Evolutionary conservation across 2,113 vertebrate species (phyloP).

Genomic region (Menidia beryllina): DNA sequence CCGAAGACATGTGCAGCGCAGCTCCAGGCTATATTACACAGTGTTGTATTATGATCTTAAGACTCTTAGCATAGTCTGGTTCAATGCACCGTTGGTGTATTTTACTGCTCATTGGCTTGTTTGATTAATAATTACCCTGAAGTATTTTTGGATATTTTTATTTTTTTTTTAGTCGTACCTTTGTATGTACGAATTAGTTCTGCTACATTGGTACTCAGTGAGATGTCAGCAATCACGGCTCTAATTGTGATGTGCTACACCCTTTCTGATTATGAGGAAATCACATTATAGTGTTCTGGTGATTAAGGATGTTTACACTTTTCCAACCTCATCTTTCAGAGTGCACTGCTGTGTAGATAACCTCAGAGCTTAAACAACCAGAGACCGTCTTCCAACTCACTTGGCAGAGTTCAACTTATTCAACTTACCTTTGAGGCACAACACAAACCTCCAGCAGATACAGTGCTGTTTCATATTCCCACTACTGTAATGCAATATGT

Average conservation of each 20-base stretch:
- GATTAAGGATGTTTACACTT: constrained; percentile 60
- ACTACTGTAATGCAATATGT: constrained; percentile 70
- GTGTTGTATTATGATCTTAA: constrained; percentile 23
- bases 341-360: constrained; percentile 20
- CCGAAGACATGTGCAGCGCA: constrained; percentile 24
- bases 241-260: constrained; percentile 64
- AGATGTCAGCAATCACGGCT: constrained; percentile 68
- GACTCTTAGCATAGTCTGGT: constrained; percentile 13
- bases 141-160: constrained; percentile 62
- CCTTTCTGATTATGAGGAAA: constrained; percentile 67
- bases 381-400: constrained; percentile 36
- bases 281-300: constrained; percentile 62
- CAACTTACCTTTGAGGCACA: constrained; percentile 59
- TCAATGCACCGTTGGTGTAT: constrained; percentile 42
- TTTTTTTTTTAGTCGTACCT: constrained; percentile 59
- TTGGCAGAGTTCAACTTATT: constrained; percentile 41
- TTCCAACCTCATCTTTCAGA: neutral
- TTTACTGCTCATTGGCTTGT: constrained; percentile 70
- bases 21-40: constrained; percentile 26
- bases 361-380: constrained; percentile 30
- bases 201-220: constrained; percentile 69
- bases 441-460: constrained; percentile 61
- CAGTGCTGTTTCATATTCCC: constrained; percentile 58
- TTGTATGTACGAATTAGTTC: constrained; percentile 75
- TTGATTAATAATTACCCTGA: constrained; percentile 74